Evolutionary conservation across 2,113 vertebrate species (phyloP), one percentile per base, ranked within the genome.

Genomic region (Hylia prasina): DNA sequence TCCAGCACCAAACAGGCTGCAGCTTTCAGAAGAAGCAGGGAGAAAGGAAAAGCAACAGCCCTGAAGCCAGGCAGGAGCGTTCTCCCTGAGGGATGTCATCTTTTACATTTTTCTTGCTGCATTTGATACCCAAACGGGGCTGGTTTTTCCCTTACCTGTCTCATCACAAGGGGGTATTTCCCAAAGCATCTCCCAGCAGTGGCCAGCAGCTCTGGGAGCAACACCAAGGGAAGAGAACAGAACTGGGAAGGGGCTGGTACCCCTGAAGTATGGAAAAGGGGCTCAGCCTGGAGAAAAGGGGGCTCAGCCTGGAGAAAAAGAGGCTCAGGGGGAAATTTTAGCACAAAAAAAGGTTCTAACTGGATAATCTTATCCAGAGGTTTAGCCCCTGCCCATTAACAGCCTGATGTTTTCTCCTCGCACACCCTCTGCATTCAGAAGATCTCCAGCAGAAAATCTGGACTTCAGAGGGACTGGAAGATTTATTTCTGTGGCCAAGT

Each of bases 251-350:
- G 15, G 28, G 5, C 23, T 53, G 54, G 15, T 69, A 47, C 23
- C 4, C 15, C 63, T 61, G 23, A 8, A n/a, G 28, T 0, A 0
- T 50, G 35, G 28, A 4, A 57, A 31, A 19, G 60, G 60, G 12
- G 20, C 42, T 56, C 50, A 75, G 23, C 15, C 33, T 57, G 54
- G 33, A 57, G 54, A 20, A 64, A 17, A 56, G 57, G 50, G 54
- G 30, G 66, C 30, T 72, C 42, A 42, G 21, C 42, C 50, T 51
- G 50, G 50, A 51, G 50, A 18, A 82, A 19, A 69, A 56, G 50
- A 63, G 25, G 58, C 31, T 72, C 42, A 37, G 18, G 66, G 2
- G 35, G 7, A 3, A 48, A 13, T 15, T 33, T 42, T 0, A n/a
- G n/a, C n/a, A n/a, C n/a, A n/a, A n/a, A n/a, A n/a, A n/a, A n/a